A percentile compares a stretch with the other conserved stretches of the same genome.
These are phyloP conservation scores for Indri indri DNA, from an alignment of 2,113 vertebrate species.

Conservation along the genomic window DNA sequence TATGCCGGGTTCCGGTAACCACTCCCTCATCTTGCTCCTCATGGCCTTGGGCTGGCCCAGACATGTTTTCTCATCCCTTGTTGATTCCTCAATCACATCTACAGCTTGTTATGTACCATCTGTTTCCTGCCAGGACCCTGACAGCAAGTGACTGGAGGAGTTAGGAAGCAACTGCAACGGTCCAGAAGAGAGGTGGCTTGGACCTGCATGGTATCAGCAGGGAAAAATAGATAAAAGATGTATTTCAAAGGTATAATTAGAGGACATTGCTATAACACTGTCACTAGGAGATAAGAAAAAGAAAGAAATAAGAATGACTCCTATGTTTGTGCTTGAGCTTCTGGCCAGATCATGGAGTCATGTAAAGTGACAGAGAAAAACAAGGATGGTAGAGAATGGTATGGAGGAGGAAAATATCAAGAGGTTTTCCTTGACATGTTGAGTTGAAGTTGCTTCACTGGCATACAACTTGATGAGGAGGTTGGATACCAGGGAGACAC, in stretches of 20 bases:
- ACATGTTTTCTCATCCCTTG: neutral
- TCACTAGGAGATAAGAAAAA: neutral
- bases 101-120: neutral
- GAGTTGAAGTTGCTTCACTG: neutral
- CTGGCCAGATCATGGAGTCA: neutral
- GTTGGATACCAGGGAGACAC: neutral
- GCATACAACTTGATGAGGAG: neutral
- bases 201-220: too few species aligned
- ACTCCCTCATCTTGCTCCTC: neutral
- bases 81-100: neutral
- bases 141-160: neutral
- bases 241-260: neutral
- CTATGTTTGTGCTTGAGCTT: neutral
- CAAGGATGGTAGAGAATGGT: too few species aligned
- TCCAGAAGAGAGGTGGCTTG: neutral
- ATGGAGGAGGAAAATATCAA: neutral
- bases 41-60: neutral
- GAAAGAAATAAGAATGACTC: neutral
- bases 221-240: neutral
- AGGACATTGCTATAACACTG: neutral
- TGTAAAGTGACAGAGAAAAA: neutral
- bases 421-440: neutral
- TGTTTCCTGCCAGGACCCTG: neutral
- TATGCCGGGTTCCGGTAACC: accelerated
- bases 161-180: neutral